A percentile compares a stretch with the other conserved stretches of the same genome.
Evolutionary conservation across 2,888 invertebrate genomes (phyloP).

Genomic region (Ophraella communa): DNA sequence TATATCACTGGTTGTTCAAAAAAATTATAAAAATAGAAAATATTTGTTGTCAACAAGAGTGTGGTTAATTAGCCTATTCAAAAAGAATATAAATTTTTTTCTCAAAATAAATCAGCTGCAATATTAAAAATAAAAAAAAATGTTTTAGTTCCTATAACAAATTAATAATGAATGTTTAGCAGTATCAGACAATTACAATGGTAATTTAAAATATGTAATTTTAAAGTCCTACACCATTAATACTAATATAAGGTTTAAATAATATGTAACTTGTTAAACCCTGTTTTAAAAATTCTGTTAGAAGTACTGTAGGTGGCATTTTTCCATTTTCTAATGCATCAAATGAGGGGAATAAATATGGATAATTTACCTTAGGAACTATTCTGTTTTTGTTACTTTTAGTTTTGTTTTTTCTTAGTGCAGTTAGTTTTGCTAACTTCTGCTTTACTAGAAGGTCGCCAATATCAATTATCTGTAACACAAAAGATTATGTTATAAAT

Average conservation of each 20-base stretch:
- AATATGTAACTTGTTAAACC: slow-evolving; percentile 24
- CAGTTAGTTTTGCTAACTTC: slow-evolving; percentile 25
- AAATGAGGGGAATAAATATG: slow-evolving; percentile 32
- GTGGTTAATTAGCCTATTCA: too few relatives aligned
- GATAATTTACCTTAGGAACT: slow-evolving; percentile 26
- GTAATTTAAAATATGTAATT: neutral
- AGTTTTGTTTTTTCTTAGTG: neutral
- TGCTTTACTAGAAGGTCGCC: slow-evolving; percentile 26
- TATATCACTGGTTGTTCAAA: too few relatives aligned
- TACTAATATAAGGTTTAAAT: slow-evolving; percentile 26
- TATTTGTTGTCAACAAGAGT: too few relatives aligned
- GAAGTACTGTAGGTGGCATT: slow-evolving; percentile 24
- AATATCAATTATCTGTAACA: slow-evolving; percentile 12
- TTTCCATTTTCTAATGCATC: slow-evolving; percentile 30
- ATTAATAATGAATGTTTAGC: too few relatives aligned
- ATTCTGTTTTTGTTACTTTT: slow-evolving; percentile 4
- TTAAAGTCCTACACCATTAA: slow-evolving; percentile 13
- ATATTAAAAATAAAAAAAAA: too few relatives aligned
- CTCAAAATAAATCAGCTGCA: too few relatives aligned
- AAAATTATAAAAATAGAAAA: too few relatives aligned
- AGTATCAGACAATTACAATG: too few relatives aligned
- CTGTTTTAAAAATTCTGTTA: slow-evolving; percentile 23
- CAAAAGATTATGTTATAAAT: slow-evolving; percentile 1
- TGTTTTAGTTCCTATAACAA: too few relatives aligned
- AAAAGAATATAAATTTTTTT: too few relatives aligned